A percentile compares a stretch with the other conserved stretches of the same genome.
These are phyloP conservation scores for Perccottus glenii DNA, from an alignment of 2,113 vertebrate genomes.

Conservation along the genomic window DNA sequence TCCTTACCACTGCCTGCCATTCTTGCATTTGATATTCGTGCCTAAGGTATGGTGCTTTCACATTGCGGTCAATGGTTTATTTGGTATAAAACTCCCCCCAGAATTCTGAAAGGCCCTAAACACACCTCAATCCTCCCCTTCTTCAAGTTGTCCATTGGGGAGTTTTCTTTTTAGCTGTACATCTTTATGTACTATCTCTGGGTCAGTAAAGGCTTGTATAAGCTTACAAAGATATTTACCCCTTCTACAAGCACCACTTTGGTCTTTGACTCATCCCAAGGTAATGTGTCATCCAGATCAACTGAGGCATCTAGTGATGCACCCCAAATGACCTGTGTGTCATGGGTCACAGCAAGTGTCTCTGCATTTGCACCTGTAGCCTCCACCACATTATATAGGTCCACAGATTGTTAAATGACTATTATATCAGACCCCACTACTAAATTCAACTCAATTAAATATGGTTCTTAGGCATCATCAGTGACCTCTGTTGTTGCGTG, in stretches of 20 bases:
- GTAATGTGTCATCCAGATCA: background rate
- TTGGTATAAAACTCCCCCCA: background rate
- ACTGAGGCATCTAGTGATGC: background rate
- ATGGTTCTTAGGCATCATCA: background rate
- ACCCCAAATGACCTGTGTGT: background rate
- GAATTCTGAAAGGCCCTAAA: background rate
- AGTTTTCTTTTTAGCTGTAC: background rate
- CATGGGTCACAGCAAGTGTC: background rate
- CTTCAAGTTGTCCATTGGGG: background rate
- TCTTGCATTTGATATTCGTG: background rate
- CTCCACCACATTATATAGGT: background rate
- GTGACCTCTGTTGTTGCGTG: background rate
- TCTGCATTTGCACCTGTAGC: background rate
- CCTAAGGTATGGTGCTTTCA: slow-evolving; percentile 1
- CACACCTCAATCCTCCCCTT: background rate
- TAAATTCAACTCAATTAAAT: background rate
- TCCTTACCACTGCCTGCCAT: background rate
- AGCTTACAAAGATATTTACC: background rate
- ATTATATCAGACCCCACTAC: background rate
- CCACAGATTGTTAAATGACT: background rate
- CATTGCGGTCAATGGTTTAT: background rate
- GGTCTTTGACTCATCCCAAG: background rate
- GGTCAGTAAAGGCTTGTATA: background rate
- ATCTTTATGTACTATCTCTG: background rate
- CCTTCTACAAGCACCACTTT: background rate